Conservation (phyloP, 2,797 vertebrate species). For the Chrysocyon brachyurus region DNA sequence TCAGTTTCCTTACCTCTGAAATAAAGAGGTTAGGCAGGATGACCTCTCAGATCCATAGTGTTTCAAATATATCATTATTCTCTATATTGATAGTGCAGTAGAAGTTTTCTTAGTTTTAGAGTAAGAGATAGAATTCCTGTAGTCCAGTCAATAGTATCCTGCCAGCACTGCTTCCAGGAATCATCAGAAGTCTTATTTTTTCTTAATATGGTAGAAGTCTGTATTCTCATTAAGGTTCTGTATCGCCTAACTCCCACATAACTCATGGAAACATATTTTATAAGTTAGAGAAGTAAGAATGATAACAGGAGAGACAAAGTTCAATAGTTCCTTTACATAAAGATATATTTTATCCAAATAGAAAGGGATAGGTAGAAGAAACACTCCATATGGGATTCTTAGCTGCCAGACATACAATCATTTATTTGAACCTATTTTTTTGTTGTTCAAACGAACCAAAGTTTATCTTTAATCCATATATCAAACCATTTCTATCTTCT, state of each 20-base stretch:
- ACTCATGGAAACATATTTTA: background rate
- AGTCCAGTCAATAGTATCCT: background rate
- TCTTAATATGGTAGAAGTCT: background rate
- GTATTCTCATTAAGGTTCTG: background rate
- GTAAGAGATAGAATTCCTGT: background rate
- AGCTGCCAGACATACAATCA: background rate
- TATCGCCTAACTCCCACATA: background rate
- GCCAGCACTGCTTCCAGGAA: background rate
- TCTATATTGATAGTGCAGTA: background rate
- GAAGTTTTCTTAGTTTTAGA: background rate
- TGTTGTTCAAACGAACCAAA: background rate
- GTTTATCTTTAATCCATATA: background rate
- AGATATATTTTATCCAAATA: background rate
- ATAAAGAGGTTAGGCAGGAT: background rate
- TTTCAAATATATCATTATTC: background rate
- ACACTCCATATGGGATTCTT: background rate
- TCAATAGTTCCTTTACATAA: background rate
- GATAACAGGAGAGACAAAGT: background rate
- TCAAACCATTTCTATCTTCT: background rate
- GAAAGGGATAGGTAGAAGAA: background rate
- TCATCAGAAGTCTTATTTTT: background rate
- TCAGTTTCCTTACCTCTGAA: conserved; percentile 34
- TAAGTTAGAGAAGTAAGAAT: background rate
- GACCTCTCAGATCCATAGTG: background rate
- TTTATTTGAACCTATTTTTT: background rate